Evolutionary conservation across 2,113 vertebrate genomes (phyloP).

Genomic region (Chaetodon trifascialis): DNA sequence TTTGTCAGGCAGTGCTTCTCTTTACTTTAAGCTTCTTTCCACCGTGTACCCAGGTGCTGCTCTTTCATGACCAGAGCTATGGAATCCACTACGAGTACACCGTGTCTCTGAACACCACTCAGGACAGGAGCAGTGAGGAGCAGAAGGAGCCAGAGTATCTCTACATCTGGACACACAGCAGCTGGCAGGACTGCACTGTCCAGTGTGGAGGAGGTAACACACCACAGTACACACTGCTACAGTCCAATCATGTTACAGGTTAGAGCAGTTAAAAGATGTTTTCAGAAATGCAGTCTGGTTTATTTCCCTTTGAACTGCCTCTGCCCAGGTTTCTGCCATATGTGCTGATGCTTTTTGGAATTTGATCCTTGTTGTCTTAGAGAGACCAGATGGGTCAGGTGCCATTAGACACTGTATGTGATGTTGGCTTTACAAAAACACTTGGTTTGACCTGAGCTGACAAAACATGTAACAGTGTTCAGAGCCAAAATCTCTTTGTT

Average conservation of each 20-base stretch:
- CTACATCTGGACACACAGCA: slow-evolving; percentile 96
- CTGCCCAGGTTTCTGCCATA: background rate
- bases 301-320: background rate
- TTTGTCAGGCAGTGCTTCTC: background rate
- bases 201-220: slow-evolving; percentile 95
- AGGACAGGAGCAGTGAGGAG: slow-evolving; percentile 82
- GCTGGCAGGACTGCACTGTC: slow-evolving; percentile 94
- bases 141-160: slow-evolving; percentile 88
- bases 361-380: background rate
- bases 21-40: background rate
- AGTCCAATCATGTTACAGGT: background rate
- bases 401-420: background rate
- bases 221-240: background rate
- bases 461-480: background rate
- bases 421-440: background rate
- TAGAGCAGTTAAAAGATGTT: slow-evolving; percentile 1
- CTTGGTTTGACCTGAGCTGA: background rate
- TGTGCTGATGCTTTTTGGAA: slow-evolving; percentile 5
- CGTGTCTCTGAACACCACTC: slow-evolving; percentile 89
- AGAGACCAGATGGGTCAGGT: background rate
- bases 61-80: slow-evolving; percentile 97
- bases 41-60: slow-evolving; percentile 87
- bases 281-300: slow-evolving; percentile 1
- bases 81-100: slow-evolving; percentile 98
- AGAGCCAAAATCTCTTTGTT: background rate